Evolutionary conservation across 2,113 vertebrate species (phyloP).

Genomic region (Aramus guarauna): DNA sequence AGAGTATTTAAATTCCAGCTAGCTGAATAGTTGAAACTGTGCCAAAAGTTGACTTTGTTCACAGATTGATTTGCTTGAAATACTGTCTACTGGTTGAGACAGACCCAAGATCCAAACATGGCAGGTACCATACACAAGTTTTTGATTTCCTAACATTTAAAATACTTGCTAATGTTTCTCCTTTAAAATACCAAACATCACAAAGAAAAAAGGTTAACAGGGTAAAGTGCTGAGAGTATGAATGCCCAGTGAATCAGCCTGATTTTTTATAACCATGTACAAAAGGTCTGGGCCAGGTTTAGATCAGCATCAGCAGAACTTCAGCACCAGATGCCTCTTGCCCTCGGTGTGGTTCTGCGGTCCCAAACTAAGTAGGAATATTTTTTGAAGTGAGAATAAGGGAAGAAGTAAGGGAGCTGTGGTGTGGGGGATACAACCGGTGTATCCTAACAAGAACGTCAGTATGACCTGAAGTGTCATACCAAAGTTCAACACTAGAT

Average conservation of each 20-base stretch:
- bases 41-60: not conserved
- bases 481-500: not conserved
- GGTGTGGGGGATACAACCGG: rapidly evolving
- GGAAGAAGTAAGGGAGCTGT: not conserved
- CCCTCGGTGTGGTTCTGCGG: not conserved
- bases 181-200: not conserved
- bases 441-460: not conserved
- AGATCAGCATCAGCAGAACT: not conserved
- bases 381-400: not conserved
- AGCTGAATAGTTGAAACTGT: slow-evolving; percentile 1
- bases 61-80: slow-evolving; percentile 30
- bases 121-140: not conserved
- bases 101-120: not conserved
- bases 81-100: not conserved
- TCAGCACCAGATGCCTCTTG: not conserved
- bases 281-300: not conserved
- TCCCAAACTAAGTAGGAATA: not conserved
- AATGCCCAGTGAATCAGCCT: not conserved
- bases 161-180: not conserved
- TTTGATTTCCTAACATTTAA: not conserved
- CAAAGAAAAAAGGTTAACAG: not conserved
- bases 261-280: not conserved
- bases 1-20: not conserved
- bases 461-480: not conserved
- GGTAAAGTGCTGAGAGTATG: not conserved